Conservation (phyloP, 2,113 vertebrate species). For the Abramis brama region DNA sequence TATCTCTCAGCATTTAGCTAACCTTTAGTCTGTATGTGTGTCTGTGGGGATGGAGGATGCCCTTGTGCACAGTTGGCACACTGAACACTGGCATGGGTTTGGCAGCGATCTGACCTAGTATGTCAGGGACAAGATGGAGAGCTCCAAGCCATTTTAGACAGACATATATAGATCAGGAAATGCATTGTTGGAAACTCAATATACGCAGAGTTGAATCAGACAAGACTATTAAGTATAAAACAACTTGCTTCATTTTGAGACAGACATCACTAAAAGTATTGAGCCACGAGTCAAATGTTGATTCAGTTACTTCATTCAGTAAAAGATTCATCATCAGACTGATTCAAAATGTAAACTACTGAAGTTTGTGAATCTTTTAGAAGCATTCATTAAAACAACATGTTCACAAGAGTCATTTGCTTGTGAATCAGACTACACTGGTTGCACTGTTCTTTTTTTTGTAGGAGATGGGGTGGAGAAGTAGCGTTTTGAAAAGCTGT, state of each 20-base stretch:
- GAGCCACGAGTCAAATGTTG: too few species aligned
- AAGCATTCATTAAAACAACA: too few species aligned
- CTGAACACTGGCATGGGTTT: conserved; percentile 9
- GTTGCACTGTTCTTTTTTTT: not conserved
- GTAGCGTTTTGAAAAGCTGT: not conserved
- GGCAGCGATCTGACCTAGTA: conserved; percentile 2
- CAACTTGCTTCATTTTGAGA: not conserved
- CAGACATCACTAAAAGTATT: not conserved
- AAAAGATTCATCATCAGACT: too few species aligned
- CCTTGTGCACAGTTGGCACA: conserved; percentile 45
- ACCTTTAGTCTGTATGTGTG: not conserved
- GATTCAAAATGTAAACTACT: too few species aligned
- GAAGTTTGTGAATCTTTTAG: too few species aligned
- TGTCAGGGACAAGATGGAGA: not conserved
- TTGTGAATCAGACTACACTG: not conserved
- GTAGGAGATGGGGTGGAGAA: not conserved
- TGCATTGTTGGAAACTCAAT: not conserved
- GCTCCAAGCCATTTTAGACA: not conserved
- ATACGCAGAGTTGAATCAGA: too few species aligned
- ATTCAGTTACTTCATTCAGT: too few species aligned
- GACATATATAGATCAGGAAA: not conserved
- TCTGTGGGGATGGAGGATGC: conserved; percentile 23
- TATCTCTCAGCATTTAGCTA: not conserved
- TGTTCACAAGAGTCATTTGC: not conserved
- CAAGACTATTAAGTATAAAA: too few species aligned